Conservation (phyloP, 1,140 invertebrate genomes). For the Pseudachorutes palmiensis region DNA sequence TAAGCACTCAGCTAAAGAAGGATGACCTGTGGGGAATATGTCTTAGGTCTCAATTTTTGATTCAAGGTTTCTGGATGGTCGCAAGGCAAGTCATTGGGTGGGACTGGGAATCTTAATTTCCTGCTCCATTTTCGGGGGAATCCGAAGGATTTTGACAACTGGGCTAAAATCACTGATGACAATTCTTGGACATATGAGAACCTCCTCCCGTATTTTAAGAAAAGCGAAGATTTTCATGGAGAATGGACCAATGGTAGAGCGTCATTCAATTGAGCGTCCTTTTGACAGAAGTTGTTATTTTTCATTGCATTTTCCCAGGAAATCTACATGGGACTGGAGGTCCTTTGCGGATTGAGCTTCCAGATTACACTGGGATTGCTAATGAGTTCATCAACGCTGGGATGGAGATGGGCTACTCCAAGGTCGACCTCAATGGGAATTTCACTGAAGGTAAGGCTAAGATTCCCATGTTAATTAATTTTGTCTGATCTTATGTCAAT, state of each 20-base stretch:
- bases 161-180: constrained; percentile 28
- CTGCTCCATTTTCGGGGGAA: constrained; percentile 23
- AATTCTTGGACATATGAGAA: constrained; percentile 26
- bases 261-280: constrained; percentile 33
- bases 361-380: constrained; percentile 14
- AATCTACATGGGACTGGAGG: constrained; percentile 29
- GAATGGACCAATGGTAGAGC: constrained; percentile 26
- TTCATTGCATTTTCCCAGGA: neutral
- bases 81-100: constrained; percentile 27
- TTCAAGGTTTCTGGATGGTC: constrained; percentile 25
- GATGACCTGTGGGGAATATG: neutral
- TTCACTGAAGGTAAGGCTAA: constrained; percentile 24
- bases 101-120: constrained; percentile 19
- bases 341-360: constrained; percentile 21
- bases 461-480: neutral
- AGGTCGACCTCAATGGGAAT: constrained; percentile 26
- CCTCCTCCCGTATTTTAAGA: constrained; percentile 24
- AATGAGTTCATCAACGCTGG: constrained; percentile 22
- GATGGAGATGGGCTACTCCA: constrained; percentile 27
- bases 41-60: neutral
- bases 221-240: constrained; percentile 30
- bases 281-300: neutral
- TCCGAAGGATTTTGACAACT: constrained; percentile 32
- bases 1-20: neutral
- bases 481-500: neutral